These are phyloP conservation scores for Coilia nasus DNA, from an alignment of 2,797 vertebrate species.

Conservation along the genomic window DNA sequence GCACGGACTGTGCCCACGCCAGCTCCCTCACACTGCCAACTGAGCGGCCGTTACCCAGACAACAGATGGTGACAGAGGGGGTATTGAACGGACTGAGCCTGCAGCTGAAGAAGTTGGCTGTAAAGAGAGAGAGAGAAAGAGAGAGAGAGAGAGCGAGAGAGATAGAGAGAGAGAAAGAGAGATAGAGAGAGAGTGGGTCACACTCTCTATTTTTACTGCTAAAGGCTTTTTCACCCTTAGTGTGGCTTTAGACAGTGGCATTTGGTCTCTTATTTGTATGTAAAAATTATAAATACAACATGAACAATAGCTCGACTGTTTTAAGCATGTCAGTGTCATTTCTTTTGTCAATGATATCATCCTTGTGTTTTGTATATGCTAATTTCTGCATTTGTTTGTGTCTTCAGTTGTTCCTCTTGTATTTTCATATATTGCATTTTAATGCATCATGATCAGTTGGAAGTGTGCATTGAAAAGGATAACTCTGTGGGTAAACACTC, in stretches of 20 bases:
- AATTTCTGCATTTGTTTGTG: slow-evolving; percentile 30
- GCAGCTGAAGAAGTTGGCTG: slow-evolving; percentile 4
- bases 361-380: slow-evolving; percentile 10
- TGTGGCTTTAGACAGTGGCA: background rate
- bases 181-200: background rate
- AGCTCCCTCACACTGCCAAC: slow-evolving; percentile 1
- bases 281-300: background rate
- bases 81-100: background rate
- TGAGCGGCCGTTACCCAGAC: slow-evolving; percentile 19
- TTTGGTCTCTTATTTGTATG: background rate
- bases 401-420: slow-evolving; percentile 19
- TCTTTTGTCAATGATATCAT: no score
- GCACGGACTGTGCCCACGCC: slow-evolving; percentile 4
- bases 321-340: background rate
- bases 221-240: background rate
- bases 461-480: slow-evolving; percentile 44
- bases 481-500: slow-evolving; percentile 34
- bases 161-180: no score
- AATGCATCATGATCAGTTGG: slow-evolving; percentile 12
- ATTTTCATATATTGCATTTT: slow-evolving; percentile 46
- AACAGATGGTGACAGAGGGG: slow-evolving; percentile 30
- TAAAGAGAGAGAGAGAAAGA: background rate
- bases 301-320: background rate
- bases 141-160: background rate
- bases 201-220: background rate